Base-by-base conservation (phyloP, 2,797 vertebrate genomes). In the Distichodus sexfasciatus region DNA sequence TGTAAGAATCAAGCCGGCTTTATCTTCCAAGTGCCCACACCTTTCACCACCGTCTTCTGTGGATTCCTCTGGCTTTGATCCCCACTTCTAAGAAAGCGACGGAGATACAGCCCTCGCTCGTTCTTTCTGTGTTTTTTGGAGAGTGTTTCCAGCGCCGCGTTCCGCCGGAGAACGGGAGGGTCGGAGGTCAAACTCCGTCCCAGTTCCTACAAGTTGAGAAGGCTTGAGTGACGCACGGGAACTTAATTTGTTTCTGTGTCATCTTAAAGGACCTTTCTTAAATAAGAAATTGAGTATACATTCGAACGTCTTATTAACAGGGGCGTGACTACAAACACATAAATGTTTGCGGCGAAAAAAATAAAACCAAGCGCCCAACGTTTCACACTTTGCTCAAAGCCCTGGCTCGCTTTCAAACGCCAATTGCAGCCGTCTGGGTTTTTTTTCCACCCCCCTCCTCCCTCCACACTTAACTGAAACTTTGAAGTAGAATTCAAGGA, bases 1-100 rank as follows among this genome's bases (percentile, higher is more conserved):
- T 65, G 59, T 65, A 64, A 72, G 59, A 80, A 83, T 80, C 69
- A 78, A 79, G 66, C 58, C 51, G 15, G 66, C 61, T 81, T 80
- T 80, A 79, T 82, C 74, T 84, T 78, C 74, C 75, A 75, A 78
- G 76, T 72, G 50, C 67, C 79, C 63, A 59, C 72, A 82, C 83
- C 74, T 83, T 83, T 62, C 73, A 61, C 46, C 40, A 12, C 33
- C 29, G 61, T 71, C 76, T 69, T 78, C 78, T 78, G 63, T 75
- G 69, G 64, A 66, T 59, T 76, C 19, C 48, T 48, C 24, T 8
- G 12, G 23, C 76, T 83, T 80, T 83, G 78, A 84, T 78, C 55
- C 41, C n/a, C 14, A 51, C 75, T 81, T 82, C 83, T 78, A 68
- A 81, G 63, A 73, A 75, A n/a, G 44, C 23, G 21, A 55, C 50